phyloP scores from a whole-genome alignment of 2,113 vertebrate species.

The Trematocara variabile region DNA sequence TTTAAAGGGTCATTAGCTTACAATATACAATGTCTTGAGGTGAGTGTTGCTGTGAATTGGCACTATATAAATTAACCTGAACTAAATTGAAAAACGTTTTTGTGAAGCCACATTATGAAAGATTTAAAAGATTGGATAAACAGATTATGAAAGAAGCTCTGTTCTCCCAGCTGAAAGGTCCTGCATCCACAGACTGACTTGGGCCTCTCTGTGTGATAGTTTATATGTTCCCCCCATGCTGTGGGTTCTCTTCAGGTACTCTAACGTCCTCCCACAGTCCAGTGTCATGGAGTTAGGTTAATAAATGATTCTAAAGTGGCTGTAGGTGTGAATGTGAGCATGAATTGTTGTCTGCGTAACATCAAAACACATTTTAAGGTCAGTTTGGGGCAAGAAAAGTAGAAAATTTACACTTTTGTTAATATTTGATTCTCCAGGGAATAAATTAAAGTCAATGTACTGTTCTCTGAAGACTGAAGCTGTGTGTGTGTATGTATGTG shows the following conservation, averaged over 20 bases:
- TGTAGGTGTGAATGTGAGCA: background rate
- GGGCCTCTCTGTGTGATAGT: background rate
- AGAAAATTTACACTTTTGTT: background rate
- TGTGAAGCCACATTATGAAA: background rate
- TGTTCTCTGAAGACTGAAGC: background rate
- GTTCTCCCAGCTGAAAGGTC: background rate
- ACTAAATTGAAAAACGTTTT: background rate
- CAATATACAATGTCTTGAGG: background rate
- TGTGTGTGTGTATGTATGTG: background rate
- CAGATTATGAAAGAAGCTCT: background rate
- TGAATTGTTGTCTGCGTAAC: background rate
- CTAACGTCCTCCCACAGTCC: background rate
- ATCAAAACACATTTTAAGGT: background rate
- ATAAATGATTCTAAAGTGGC: background rate
- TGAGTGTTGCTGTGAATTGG: background rate
- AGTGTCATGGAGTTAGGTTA: accelerated
- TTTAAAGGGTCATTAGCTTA: background rate
- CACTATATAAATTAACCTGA: background rate
- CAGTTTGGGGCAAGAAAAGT: background rate
- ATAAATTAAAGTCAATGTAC: background rate
- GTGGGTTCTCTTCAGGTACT: background rate
- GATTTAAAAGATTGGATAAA: accelerated
- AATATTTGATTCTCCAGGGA: background rate
- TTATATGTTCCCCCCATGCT: background rate
- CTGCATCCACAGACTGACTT: background rate